Evolutionary conservation across 2,888 invertebrate species (phyloP), one percentile per base, ranked within the genome.

Genomic region (Drosophila anceps): DNA sequence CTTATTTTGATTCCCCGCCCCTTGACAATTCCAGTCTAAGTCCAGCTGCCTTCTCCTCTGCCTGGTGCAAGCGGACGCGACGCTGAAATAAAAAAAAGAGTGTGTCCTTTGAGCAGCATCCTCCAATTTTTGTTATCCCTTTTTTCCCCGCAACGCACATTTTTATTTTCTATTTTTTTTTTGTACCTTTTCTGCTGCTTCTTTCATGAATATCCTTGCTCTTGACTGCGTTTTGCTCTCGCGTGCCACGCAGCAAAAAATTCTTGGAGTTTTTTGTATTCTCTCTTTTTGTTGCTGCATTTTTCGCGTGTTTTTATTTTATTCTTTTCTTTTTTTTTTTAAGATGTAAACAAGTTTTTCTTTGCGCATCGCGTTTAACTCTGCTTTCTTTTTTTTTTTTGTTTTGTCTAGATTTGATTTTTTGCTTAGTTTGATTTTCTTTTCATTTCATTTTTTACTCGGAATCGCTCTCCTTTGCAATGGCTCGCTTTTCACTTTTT

Each of bases 291-390:
- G 64, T 79, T 55, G 54, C 59, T 77, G 73, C 66, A 70, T 67
- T 72, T 81, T 73, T 69, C 50, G 69, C 71, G 58, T 55, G 12
- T 41, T 18, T 54, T 39, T n/a, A 37, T 37, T 54, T 54, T 27
- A 50, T 37, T 66, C 48, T 50, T 68, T 63, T 73, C 68, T 73
- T 69, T 79, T 61, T 89, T 86, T 74, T 69, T 84, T 57, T 90
- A 87, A 85, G 87, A 90, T 88, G 91, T 91, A 91, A 91, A 91
- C 91, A 91, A 91, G 79, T 82, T 87, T 90, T 86, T 81, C 73
- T 78, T 76, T 79, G 68, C 79, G 73, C 79, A 65, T 67, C 75
- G 76, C 81, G 84, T 54, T 55, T 50, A 83, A 74, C 66, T 83
- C 77, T 65, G 53, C 69, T 61, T 68, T 61, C 10, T n/a, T 73